Evolutionary conservation across 2,888 invertebrate genomes (phyloP), one percentile per base, ranked within the genome.

Genomic region (Shargacucullia verbasci): DNA sequence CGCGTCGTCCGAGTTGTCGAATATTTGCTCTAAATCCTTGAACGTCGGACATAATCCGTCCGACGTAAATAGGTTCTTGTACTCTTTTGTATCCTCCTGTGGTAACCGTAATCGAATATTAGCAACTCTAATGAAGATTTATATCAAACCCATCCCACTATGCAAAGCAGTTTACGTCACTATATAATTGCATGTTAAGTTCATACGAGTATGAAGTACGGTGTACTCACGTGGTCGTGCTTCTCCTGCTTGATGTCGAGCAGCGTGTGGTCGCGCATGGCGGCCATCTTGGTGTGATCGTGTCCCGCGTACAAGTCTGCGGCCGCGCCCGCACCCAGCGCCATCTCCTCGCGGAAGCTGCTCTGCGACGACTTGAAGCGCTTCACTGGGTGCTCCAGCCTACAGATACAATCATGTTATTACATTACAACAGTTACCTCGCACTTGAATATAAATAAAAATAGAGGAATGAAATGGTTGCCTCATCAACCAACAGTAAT

Each of bases 11-110:
- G 98, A 98, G 86, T 98, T 98, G 86, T 98, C 98, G 92, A 99
- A 99, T 83, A 99, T 97, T 88, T 99, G 98, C 83, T 99, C 99
- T 75, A 99, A 95, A 93, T 99, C 99, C 84, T 97, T 97, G 76
- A 97, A 96, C 39, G 98, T 97, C 39, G 98, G 97, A 87, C 97
- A 97, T 33, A 99, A 95, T 27, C 99, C 99, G 91, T 98, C 97
- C 77, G 96, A 97, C 39, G 98, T 98, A 84, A 96, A 98, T 33
- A 98, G 94, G 87, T 97, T 97, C 80, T 96, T 96, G 83, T 95
- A 94, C 80, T 94, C 91, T 81, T 94, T 94, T 39, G 87, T 85
- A 63, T 94, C 94, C 64, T 95, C 95, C 90, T 95, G 76, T 37
- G 31, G 14, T 14, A 5, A 15, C 46, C 33, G 45, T 40, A 37